Evolutionary conservation across 2,113 vertebrate species (phyloP).

Genomic region (Megaptera novaeangliae): DNA sequence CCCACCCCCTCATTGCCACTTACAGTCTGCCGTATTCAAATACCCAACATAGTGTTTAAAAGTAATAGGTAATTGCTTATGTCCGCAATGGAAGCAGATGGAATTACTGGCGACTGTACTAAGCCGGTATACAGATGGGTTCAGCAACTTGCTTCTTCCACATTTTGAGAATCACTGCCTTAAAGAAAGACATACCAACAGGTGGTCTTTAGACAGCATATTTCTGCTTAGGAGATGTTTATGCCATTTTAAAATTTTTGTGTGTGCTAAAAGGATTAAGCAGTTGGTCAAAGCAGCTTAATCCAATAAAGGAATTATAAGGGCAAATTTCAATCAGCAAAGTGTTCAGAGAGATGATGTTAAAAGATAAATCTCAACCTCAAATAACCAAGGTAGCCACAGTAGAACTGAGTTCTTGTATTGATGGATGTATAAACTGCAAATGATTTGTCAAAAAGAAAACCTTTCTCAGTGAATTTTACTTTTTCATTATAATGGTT

Average conservation of each 20-base stretch:
- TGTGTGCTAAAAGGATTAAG: background rate
- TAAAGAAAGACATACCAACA: slow-evolving; percentile 39
- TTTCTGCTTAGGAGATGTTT: slow-evolving; percentile 19
- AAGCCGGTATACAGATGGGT: slow-evolving; percentile 24
- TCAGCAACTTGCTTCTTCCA: slow-evolving; percentile 16
- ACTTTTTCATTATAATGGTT: slow-evolving; percentile 50
- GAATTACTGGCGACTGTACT: background rate
- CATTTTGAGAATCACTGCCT: slow-evolving; percentile 14
- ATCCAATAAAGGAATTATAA: background rate
- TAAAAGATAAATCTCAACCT: background rate
- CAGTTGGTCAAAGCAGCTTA: slow-evolving; percentile 8
- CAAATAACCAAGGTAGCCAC: background rate
- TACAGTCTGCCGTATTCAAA: background rate
- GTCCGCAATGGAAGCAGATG: slow-evolving; percentile 12
- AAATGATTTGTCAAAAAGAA: slow-evolving; percentile 34
- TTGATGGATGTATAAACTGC: background rate
- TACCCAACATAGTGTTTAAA: background rate
- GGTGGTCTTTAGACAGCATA: slow-evolving; percentile 10
- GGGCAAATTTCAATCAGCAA: background rate
- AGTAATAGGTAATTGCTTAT: slow-evolving; percentile 1
- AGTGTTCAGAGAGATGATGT: background rate
- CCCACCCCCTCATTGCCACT: background rate
- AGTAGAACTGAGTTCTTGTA: background rate
- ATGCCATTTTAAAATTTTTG: background rate
- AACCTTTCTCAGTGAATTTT: background rate